Conservation (phyloP, 2,797 vertebrate species). For the Poecilia picta region DNA sequence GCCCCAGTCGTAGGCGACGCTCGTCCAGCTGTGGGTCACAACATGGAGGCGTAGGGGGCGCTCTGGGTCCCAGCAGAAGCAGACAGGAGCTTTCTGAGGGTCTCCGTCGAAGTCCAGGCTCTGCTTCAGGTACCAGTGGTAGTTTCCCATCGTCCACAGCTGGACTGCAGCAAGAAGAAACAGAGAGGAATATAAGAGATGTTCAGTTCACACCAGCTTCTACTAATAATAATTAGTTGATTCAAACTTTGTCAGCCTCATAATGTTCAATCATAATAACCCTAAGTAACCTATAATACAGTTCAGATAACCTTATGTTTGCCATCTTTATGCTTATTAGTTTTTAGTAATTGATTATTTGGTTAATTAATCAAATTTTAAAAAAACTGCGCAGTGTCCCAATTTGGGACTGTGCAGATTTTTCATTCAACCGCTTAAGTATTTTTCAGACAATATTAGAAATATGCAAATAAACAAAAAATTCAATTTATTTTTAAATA, state of each 20-base stretch:
- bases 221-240: neutral
- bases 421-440: no score
- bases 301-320: neutral
- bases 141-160: conserved; percentile 93
- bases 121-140: conserved; percentile 98
- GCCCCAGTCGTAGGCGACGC: conserved; percentile 88
- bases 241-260: neutral
- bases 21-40: conserved; percentile 84
- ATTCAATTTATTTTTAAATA: no score
- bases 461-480: no score
- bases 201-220: neutral
- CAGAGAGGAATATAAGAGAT: neutral
- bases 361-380: no score
- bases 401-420: no score
- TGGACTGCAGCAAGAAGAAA: conserved; percentile 82
- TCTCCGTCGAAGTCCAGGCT: conserved; percentile 85
- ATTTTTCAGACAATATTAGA: no score
- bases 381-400: no score
- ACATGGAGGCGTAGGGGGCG: conserved; percentile 83
- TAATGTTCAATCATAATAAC: neutral
- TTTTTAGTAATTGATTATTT: no score
- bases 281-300: neutral
- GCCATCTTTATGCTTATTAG: no score
- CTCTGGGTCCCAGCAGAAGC: conserved; percentile 88
- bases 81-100: conserved; percentile 78